Percentiles rank a stretch among this genome's conserved stretches.
phyloP scores from a whole-genome alignment of 1,140 invertebrate species.

The Lerema accius region DNA sequence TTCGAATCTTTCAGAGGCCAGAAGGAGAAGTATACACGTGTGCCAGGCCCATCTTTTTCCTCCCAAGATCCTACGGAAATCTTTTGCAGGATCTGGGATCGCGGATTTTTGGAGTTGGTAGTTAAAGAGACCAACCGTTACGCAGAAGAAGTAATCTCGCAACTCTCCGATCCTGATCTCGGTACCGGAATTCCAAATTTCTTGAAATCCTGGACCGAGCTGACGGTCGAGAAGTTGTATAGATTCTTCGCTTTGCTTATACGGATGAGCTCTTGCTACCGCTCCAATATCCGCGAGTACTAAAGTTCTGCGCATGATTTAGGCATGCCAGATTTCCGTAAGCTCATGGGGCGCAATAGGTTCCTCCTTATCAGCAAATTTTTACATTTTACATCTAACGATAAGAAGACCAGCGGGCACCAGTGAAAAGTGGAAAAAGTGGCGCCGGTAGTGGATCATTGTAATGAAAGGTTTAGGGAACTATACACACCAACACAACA shows the following conservation, averaged over 20 bases:
- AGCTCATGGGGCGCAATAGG: no score
- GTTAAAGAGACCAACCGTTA: slow-evolving; percentile 39
- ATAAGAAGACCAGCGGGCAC: not conserved
- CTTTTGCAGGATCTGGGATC: no score
- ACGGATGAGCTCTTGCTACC: slow-evolving; percentile 35
- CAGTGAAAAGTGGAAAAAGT: not conserved
- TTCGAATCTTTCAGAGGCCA: no score
- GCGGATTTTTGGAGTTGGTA: no score
- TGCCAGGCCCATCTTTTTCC: no score
- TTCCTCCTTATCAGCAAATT: slow-evolving; percentile 32
- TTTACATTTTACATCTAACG: not conserved
- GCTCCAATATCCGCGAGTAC: slow-evolving; percentile 37
- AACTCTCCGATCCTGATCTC: slow-evolving; percentile 3
- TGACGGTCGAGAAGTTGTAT: slow-evolving; percentile 38
- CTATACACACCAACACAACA: slow-evolving; percentile 34
- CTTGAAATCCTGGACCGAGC: slow-evolving; percentile 36
- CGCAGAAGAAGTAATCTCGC: slow-evolving; percentile 40
- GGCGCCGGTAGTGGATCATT: slow-evolving; percentile 16
- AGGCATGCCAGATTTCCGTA: slow-evolving; percentile 42
- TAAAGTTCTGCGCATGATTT: slow-evolving; percentile 30
- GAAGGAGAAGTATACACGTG: no score
- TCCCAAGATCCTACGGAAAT: no score
- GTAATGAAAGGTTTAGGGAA: slow-evolving; percentile 38
- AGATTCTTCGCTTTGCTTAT: slow-evolving; percentile 41
- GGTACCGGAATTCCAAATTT: slow-evolving; percentile 12